phyloP scores from a whole-genome alignment of 1,140 invertebrate species.

The Elymnias hypermnestra region DNA sequence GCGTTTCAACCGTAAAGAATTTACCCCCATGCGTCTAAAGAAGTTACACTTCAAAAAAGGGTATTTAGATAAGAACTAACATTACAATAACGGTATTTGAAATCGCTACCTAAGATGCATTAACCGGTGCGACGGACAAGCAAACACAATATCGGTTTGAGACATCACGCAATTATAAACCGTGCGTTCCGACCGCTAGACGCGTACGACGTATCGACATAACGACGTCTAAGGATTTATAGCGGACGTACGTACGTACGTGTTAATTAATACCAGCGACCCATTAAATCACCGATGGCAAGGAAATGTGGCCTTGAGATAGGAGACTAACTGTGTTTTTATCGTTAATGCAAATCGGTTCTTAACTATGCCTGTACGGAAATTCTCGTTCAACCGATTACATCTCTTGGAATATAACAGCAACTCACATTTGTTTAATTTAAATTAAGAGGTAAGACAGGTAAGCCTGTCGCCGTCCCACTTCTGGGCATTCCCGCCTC shows the following conservation, averaged over 20 bases:
- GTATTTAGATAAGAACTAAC: too few relatives aligned
- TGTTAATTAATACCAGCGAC: conserved; percentile 45
- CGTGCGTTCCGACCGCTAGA: conserved; percentile 14
- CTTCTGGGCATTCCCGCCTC: too few relatives aligned
- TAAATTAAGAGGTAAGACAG: too few relatives aligned
- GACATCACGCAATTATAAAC: conserved; percentile 29
- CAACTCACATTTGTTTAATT: too few relatives aligned
- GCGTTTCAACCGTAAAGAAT: too few relatives aligned
- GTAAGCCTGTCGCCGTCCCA: too few relatives aligned
- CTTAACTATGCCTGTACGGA: conserved; percentile 22
- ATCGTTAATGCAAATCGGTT: conserved; percentile 28
- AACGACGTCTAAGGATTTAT: conserved; percentile 42
- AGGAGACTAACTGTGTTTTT: conserved; percentile 29
- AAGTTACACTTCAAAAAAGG: too few relatives aligned
- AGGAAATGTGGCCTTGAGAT: conserved; percentile 31
- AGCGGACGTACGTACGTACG: conserved; percentile 34
- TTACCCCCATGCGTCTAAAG: too few relatives aligned
- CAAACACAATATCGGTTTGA: conserved; percentile 19
- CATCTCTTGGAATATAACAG: background rate
- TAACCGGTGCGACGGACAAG: conserved; percentile 12
- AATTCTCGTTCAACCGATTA: conserved; percentile 6
- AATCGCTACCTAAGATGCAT: conserved; percentile 4
- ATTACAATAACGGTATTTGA: conserved; percentile 11
- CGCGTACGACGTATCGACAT: conserved; percentile 35
- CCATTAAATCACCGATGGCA: conserved; percentile 29